These are phyloP conservation scores for Chaetodon trifascialis DNA, from an alignment of 2,113 vertebrate genomes.

Conservation along the genomic window DNA sequence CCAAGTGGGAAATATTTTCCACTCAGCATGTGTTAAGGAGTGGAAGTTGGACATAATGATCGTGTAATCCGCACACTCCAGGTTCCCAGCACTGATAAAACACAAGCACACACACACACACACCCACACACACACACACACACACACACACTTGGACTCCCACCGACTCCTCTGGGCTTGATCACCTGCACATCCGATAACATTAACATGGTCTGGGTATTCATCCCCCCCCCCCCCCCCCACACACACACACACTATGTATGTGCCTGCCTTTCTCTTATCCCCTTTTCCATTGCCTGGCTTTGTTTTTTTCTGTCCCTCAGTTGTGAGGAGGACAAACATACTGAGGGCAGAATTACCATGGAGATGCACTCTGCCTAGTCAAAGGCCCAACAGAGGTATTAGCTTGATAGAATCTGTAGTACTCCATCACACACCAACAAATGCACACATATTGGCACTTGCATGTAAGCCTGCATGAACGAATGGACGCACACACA, in stretches of 20 bases:
- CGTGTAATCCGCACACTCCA: slow-evolving; percentile 42
- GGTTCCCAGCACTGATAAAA: slow-evolving; percentile 41
- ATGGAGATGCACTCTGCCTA: slow-evolving; percentile 60
- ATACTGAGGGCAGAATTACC: slow-evolving; percentile 64
- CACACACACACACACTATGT: too few species aligned
- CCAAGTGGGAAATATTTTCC: slow-evolving; percentile 30
- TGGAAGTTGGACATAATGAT: slow-evolving; percentile 52
- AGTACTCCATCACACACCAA: slow-evolving; percentile 59
- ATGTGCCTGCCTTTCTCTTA: slow-evolving; percentile 32
- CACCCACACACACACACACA: slow-evolving; percentile 2
- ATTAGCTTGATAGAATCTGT: slow-evolving; percentile 76
- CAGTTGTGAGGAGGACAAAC: slow-evolving; percentile 54
- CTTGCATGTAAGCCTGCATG: slow-evolving; percentile 36
- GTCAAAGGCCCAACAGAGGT: slow-evolving; percentile 68
- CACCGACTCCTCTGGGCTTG: slow-evolving; percentile 48
- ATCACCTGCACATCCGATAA: slow-evolving; percentile 69
- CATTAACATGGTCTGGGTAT: slow-evolving; percentile 57
- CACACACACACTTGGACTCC: slow-evolving; percentile 36
- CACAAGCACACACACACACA: slow-evolving; percentile 2
- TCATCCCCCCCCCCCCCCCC: not conserved
- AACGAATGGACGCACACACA: slow-evolving; percentile 18
- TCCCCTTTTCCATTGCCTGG: slow-evolving; percentile 10
- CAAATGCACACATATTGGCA: slow-evolving; percentile 51
- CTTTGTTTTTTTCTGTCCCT: slow-evolving; percentile 31
- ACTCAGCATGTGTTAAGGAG: slow-evolving; percentile 34